Percentiles rank a stretch among this genome's conserved stretches.
These are phyloP conservation scores for Labia minor DNA, from an alignment of 2,888 invertebrate species.

Conservation along the genomic window DNA sequence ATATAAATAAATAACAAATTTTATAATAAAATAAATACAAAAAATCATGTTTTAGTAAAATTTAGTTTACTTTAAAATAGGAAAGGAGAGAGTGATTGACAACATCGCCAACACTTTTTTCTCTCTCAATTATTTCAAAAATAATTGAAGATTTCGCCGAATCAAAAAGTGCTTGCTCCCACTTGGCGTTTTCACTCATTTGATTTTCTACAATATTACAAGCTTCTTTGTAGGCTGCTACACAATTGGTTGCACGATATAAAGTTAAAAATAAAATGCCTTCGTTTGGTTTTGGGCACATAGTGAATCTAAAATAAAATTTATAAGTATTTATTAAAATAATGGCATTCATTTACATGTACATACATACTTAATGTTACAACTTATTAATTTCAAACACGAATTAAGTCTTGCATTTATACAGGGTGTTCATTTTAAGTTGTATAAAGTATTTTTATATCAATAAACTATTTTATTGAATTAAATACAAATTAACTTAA, in stretches of 20 bases:
- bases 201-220: constrained; percentile 52
- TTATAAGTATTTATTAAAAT: no score
- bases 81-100: constrained; percentile 60
- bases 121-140: constrained; percentile 71
- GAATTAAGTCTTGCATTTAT: no score
- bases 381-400: no score
- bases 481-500: no score
- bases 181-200: constrained; percentile 45
- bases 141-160: constrained; percentile 79
- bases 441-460: no score
- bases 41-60: constrained; percentile 14
- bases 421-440: no score
- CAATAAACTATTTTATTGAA: no score
- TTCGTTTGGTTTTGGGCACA: constrained; percentile 46
- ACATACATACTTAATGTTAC: no score
- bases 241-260: constrained; percentile 64
- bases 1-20: not conserved
- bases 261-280: constrained; percentile 62
- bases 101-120: constrained; percentile 65
- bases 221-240: constrained; percentile 68
- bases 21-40: constrained; percentile 19
- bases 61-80: constrained; percentile 45
- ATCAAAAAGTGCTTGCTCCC: constrained; percentile 64
- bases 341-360: no score
- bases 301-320: constrained; percentile 14